These are phyloP conservation scores for Sus cebifrons DNA, from an alignment of 2,797 vertebrate genomes.

Conservation along the genomic window DNA sequence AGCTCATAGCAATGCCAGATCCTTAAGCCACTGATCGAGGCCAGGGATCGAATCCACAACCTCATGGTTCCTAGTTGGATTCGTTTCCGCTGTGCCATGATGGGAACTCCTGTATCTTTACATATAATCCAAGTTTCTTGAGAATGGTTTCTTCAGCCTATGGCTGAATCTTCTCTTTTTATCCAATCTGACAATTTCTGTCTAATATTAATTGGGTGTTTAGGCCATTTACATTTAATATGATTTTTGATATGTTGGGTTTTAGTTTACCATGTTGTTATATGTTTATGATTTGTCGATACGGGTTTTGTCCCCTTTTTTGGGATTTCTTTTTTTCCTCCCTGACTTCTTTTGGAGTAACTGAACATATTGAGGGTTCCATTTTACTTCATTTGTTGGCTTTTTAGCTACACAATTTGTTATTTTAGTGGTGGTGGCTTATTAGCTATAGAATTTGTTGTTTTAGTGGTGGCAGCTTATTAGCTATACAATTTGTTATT, in stretches of 20 bases:
- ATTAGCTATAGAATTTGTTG: too few species aligned
- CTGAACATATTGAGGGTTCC: slow-evolving; percentile 22
- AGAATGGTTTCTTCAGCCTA: slow-evolving; percentile 1
- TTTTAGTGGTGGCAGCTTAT: neutral
- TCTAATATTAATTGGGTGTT: slow-evolving; percentile 9
- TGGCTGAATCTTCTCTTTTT: slow-evolving; percentile 20
- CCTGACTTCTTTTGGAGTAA: neutral
- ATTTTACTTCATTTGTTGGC: slow-evolving; percentile 38
- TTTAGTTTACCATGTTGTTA: slow-evolving; percentile 11
- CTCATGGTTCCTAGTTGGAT: too few species aligned
- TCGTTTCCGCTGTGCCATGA: too few species aligned
- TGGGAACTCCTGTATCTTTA: too few species aligned
- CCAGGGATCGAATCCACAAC: too few species aligned
- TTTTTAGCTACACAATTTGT: neutral
- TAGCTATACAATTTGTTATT: slow-evolving; percentile 7
- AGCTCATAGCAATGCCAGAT: too few species aligned
- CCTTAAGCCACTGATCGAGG: too few species aligned
- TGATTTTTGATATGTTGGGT: slow-evolving; percentile 27
- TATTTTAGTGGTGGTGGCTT: too few species aligned
- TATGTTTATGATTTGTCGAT: slow-evolving; percentile 5
- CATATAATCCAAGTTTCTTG: too few species aligned
- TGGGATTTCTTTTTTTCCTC: neutral
- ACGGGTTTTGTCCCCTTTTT: neutral
- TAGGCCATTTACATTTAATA: slow-evolving; percentile 42
- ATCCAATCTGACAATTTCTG: slow-evolving; percentile 13